Evolutionary conservation across 2,888 invertebrate genomes (phyloP), one percentile per base, ranked within the genome.

Genomic region (Chymomyza amoena): DNA sequence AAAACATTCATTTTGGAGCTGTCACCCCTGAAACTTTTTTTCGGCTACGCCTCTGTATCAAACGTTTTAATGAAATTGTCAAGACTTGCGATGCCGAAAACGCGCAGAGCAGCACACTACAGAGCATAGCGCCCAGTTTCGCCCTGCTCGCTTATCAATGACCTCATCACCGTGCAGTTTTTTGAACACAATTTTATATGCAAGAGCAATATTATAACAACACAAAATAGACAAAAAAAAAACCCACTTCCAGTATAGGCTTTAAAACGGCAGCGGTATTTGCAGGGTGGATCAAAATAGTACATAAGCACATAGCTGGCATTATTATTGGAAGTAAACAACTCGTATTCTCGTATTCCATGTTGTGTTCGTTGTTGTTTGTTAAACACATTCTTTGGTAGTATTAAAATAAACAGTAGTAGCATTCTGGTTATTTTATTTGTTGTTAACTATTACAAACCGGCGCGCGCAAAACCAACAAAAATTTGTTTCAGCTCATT

Each of bases 291-390:
- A 45, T 13, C 7, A 36, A 36, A 36, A 25, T 25, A 25, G 25
- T 36, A 36, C 36, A 36, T 36, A 36, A 25, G 25, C 36, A 36
- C 18, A 18, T 25, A 52, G 39, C 20, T 28, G 25, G 61, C 70
- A 66, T 66, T 76, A 68, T 69, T 61, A 66, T 74, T 75, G 71
- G 73, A 79, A 32, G 54, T 81, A 80, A 80, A 76, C 85, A 82
- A 71, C 39, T 45, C 0, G 13, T 32, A 32, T 32, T 32, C 32
- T 45, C 13, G 39, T 13, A 45, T 45, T 45, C 39, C 39, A 45
- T 4, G 10, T 13, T 45, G 39, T 13, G 3, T 32, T 6, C 32
- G 6, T 32, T 32, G 32, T 45, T 45, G 39, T 9, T 36, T 36
- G 36, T 45, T 45, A 15, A 45, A 45, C 39, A 5, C 6, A 32